Evolutionary conservation across 2,113 vertebrate genomes (phyloP).

Genomic region (Cettia cetti): DNA sequence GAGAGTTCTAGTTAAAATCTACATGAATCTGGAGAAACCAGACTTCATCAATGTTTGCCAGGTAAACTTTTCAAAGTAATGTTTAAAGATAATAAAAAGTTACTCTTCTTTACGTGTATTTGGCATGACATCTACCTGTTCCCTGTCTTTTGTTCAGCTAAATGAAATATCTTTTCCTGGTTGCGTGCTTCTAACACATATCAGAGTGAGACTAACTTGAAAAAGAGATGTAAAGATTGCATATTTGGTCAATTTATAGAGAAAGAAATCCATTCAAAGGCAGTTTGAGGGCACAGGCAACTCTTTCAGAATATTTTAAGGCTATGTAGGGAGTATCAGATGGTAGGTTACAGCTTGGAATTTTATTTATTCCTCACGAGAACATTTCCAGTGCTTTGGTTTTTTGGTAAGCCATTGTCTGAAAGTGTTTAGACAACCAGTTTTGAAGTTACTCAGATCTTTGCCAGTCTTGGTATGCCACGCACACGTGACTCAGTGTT

Average conservation of each 20-base stretch:
- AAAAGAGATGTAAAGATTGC: background rate
- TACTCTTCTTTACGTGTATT: background rate
- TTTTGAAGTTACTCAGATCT: background rate
- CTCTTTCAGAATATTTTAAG: background rate
- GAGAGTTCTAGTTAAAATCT: slow-evolving; percentile 95
- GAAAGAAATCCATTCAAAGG: background rate
- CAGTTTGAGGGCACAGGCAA: background rate
- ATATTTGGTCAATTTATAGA: background rate
- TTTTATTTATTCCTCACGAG: background rate
- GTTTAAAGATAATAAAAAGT: background rate
- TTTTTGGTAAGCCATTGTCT: background rate
- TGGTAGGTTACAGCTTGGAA: background rate
- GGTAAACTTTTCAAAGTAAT: slow-evolving; percentile 69
- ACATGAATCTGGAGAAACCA: slow-evolving; percentile 98
- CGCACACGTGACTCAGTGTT: background rate
- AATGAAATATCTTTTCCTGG: background rate
- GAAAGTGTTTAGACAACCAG: background rate
- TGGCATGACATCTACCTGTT: background rate
- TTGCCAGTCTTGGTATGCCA: background rate
- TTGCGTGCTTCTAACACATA: rapidly evolving
- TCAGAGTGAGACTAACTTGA: background rate
- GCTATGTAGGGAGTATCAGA: background rate
- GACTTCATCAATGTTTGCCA: slow-evolving; percentile 99
- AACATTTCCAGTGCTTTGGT: background rate
- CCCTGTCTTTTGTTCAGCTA: background rate